phyloP scores from a whole-genome alignment of 2,888 invertebrate species.

The Scelioninae gen. 1 region DNA sequence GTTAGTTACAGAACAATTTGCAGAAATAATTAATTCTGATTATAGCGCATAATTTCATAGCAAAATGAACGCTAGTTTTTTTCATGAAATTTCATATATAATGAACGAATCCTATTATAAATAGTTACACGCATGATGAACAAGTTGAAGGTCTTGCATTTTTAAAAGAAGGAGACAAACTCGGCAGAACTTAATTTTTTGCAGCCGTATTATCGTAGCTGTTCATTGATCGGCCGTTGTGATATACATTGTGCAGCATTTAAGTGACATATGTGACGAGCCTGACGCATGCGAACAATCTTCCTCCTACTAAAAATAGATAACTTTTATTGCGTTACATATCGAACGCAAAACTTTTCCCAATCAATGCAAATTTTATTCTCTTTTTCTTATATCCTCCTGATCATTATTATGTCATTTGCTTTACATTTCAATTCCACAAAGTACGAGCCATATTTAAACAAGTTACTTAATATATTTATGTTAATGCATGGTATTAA shows the following conservation, averaged over 20 bases:
- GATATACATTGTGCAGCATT: slow-evolving; percentile 16
- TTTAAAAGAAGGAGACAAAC: background rate
- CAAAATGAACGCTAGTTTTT: too few relatives aligned
- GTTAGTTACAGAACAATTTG: too few relatives aligned
- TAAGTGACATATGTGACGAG: slow-evolving; percentile 28
- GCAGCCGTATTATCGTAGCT: slow-evolving; percentile 14
- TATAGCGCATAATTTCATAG: too few relatives aligned
- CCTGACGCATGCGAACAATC: slow-evolving; percentile 32
- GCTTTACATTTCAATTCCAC: too few relatives aligned
- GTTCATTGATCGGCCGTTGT: slow-evolving; percentile 26
- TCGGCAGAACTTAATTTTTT: slow-evolving; percentile 14
- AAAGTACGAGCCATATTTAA: background rate
- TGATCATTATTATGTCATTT: too few relatives aligned
- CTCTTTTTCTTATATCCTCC: too few relatives aligned
- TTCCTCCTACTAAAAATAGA: slow-evolving; percentile 12
- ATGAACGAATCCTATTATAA: too few relatives aligned
- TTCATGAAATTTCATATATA: too few relatives aligned
- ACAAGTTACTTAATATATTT: background rate
- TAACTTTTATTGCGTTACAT: slow-evolving; percentile 22
- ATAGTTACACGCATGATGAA: too few relatives aligned
- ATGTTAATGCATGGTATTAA: slow-evolving; percentile 1
- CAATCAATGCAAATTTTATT: too few relatives aligned
- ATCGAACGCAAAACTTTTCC: slow-evolving; percentile 2
- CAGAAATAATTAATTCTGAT: too few relatives aligned
- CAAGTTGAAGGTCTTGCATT: background rate